Conservation (phyloP, 2,888 invertebrate genomes). For the Globia sparganii region DNA sequence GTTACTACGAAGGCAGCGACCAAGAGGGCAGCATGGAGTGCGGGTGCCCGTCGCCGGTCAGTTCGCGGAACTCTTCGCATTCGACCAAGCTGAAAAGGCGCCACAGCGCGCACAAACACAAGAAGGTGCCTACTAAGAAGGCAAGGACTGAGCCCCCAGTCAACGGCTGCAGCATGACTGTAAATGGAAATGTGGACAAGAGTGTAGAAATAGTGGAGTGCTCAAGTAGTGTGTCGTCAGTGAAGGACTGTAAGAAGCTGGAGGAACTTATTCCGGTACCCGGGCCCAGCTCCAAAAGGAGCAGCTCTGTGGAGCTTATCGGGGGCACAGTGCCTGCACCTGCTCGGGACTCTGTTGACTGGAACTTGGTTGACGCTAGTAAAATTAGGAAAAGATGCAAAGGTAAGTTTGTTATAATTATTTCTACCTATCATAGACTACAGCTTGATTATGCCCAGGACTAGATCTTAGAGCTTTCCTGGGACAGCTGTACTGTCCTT, state of each 20-base stretch:
- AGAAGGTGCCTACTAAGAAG: slow-evolving; percentile 83
- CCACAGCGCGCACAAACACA: slow-evolving; percentile 82
- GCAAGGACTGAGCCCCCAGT: slow-evolving; percentile 77
- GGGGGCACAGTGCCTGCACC: slow-evolving; percentile 86
- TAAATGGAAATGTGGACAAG: slow-evolving; percentile 74
- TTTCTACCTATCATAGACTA: not conserved
- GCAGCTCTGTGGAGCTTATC: slow-evolving; percentile 87
- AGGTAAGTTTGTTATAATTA: slow-evolving; percentile 77
- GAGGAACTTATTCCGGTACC: slow-evolving; percentile 78
- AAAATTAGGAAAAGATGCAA: slow-evolving; percentile 90
- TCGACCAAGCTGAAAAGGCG: slow-evolving; percentile 84
- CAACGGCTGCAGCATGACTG: slow-evolving; percentile 77
- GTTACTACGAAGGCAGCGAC: slow-evolving; percentile 95
- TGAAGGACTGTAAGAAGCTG: slow-evolving; percentile 75
- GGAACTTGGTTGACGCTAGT: slow-evolving; percentile 89
- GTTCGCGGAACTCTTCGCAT: slow-evolving; percentile 87
- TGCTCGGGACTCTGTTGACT: slow-evolving; percentile 86
- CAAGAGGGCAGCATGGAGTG: slow-evolving; percentile 91
- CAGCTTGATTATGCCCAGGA: not conserved
- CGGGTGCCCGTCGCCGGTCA: slow-evolving; percentile 85
- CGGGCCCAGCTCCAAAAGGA: slow-evolving; percentile 81
- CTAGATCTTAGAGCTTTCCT: not conserved
- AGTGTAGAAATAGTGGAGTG: slow-evolving; percentile 86
- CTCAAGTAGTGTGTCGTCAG: slow-evolving; percentile 70
- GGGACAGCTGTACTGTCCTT: too few relatives aligned